Conservation (phyloP, 2,113 vertebrate genomes). For the Antennarius striatus region DNA sequence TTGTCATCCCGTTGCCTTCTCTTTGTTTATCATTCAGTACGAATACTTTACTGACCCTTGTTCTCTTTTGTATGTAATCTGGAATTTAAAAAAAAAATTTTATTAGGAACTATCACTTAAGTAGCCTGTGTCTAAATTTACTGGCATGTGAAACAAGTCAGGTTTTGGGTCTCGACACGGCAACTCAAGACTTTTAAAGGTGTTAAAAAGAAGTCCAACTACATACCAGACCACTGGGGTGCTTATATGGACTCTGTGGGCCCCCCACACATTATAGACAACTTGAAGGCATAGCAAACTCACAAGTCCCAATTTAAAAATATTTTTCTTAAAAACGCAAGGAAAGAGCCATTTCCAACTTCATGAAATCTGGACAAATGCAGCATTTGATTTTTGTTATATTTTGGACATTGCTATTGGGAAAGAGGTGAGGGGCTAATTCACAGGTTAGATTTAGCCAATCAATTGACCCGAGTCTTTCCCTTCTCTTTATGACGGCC, state of each 20-base stretch:
- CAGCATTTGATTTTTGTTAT: conserved; percentile 7
- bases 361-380: not conserved
- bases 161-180: not conserved
- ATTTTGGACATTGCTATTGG: not conserved
- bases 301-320: not conserved
- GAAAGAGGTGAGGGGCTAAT: not conserved
- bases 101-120: not conserved
- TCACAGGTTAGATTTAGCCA: not conserved
- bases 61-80: too few relatives aligned
- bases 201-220: too few relatives aligned
- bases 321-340: not conserved
- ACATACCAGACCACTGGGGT: too few relatives aligned
- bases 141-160: too few relatives aligned
- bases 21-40: too few relatives aligned
- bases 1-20: too few relatives aligned
- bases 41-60: too few relatives aligned
- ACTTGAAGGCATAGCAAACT: too few relatives aligned
- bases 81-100: not conserved
- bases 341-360: not conserved
- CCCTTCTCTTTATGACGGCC: not conserved
- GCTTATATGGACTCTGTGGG: too few relatives aligned
- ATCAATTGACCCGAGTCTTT: conserved; percentile 2
- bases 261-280: too few relatives aligned
- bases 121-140: not conserved
- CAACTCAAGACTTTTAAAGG: too few relatives aligned